Percentiles rank a stretch among this genome's conserved stretches.
These are phyloP conservation scores for Perodicticus potto DNA, from an alignment of 2,797 vertebrate genomes.

Conservation along the genomic window DNA sequence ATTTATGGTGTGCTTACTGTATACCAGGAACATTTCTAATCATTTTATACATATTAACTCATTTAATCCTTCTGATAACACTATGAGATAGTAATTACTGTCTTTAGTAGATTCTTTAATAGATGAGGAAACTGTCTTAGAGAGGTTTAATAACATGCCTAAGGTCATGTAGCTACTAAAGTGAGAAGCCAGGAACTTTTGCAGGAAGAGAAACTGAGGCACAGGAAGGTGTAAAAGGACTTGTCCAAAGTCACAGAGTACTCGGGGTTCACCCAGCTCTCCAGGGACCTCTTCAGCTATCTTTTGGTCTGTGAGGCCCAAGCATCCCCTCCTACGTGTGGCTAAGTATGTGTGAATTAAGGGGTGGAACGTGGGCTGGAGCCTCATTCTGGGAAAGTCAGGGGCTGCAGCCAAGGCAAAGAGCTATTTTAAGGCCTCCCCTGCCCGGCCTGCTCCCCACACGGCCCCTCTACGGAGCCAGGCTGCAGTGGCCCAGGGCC, in stretches of 20 bases:
- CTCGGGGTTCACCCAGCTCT: background rate
- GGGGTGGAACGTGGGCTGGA: background rate
- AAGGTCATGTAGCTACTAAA: background rate
- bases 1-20: background rate
- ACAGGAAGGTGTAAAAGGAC: background rate
- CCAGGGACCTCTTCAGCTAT: background rate
- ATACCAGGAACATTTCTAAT: background rate
- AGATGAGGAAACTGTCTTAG: background rate
- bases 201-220: slow-evolving; percentile 53
- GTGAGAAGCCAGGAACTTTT: background rate
- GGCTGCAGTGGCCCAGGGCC: slow-evolving; percentile 69
- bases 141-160: background rate
- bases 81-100: background rate
- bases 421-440: slow-evolving; percentile 81
- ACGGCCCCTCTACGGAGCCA: slow-evolving; percentile 65
- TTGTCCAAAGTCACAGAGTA: background rate
- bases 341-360: background rate
- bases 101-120: background rate
- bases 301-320: background rate
- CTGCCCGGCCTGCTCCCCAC: slow-evolving; percentile 65
- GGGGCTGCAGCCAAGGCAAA: slow-evolving; percentile 76
- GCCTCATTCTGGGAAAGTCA: slow-evolving; percentile 82
- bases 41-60: background rate
- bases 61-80: background rate
- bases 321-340: background rate